phyloP scores from a whole-genome alignment of 2,113 vertebrate species.

The Ameiurus melas region DNA sequence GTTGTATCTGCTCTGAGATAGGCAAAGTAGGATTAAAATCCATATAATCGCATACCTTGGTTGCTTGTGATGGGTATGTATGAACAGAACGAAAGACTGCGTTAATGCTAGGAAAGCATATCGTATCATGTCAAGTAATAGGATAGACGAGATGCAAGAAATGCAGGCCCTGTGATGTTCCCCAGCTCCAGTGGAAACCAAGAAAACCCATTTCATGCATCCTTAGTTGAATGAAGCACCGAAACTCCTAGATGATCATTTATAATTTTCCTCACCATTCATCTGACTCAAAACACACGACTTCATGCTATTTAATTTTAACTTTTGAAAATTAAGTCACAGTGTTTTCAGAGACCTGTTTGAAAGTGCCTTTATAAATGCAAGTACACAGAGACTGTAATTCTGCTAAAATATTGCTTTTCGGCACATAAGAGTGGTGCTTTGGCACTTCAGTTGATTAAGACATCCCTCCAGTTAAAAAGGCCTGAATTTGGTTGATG shows the following conservation, averaged over 20 bases:
- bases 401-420: constrained; percentile 12
- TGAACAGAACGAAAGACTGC: background rate
- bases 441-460: constrained; percentile 59
- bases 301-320: background rate
- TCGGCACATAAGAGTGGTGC: constrained; percentile 1
- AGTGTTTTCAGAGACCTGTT: background rate
- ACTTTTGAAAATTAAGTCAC: background rate
- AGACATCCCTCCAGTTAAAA: constrained; percentile 50
- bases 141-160: background rate
- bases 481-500: constrained; percentile 66
- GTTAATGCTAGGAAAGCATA: background rate
- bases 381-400: constrained; percentile 24
- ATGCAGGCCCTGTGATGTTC: constrained; percentile 5
- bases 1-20: background rate
- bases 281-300: background rate
- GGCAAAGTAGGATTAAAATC: background rate
- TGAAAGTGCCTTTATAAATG: constrained; percentile 41
- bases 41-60: background rate
- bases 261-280: background rate
- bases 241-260: background rate
- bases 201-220: background rate
- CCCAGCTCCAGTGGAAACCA: background rate
- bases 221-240: background rate
- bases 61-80: background rate
- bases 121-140: background rate